These are phyloP conservation scores for Brachypodius melanocephalos DNA, from an alignment of 2,113 vertebrate species.

Conservation along the genomic window DNA sequence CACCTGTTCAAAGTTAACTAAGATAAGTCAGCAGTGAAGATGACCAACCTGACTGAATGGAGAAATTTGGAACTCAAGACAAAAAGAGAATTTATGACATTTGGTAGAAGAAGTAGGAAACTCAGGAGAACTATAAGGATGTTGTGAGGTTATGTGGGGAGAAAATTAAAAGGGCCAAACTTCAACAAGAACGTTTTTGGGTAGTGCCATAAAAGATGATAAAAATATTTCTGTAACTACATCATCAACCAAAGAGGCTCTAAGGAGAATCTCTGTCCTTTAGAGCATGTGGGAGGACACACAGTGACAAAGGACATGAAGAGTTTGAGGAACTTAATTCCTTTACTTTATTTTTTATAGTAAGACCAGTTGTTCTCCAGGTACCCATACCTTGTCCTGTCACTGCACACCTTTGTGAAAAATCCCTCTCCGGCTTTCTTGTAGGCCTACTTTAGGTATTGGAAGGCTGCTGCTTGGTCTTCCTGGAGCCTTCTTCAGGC, in stretches of 20 bases:
- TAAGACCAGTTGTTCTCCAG: not conserved
- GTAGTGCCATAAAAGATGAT: not conserved
- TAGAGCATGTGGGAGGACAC: not conserved
- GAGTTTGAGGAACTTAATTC: not conserved
- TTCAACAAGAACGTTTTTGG: not conserved
- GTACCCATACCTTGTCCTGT: not conserved
- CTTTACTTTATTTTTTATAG: not conserved
- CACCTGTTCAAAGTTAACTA: not conserved
- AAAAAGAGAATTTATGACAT: not conserved
- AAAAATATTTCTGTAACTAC: not conserved
- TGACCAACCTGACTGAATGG: not conserved
- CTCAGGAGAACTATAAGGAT: not conserved
- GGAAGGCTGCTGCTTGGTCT: not conserved
- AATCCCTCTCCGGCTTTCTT: not conserved
- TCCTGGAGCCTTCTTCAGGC: not conserved
- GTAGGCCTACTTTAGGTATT: not conserved
- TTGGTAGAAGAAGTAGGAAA: not conserved
- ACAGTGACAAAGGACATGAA: not conserved
- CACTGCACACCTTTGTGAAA: not conserved
- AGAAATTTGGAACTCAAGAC: not conserved
- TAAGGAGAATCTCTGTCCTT: not conserved
- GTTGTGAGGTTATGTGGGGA: not conserved
- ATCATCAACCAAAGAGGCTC: not conserved
- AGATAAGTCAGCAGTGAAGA: not conserved
- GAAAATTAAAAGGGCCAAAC: not conserved